Percentiles rank a stretch among this genome's conserved stretches.
Evolutionary conservation across 2,113 vertebrate genomes (phyloP).

Genomic region (Cyprinodon brontotheroides): DNA sequence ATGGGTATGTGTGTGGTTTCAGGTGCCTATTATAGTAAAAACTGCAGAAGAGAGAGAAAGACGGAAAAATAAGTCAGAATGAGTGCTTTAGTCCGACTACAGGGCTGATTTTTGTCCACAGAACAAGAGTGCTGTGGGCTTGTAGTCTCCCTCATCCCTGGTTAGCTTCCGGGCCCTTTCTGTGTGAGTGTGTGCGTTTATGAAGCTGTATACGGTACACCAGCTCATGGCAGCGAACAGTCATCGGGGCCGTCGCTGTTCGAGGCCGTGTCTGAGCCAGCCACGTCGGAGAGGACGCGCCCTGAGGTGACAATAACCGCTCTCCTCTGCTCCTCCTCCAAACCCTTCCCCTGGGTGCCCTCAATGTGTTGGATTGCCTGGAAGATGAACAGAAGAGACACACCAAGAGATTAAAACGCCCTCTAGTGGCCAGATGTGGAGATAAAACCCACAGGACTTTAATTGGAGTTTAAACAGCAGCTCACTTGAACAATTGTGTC

Average conservation of each 20-base stretch:
- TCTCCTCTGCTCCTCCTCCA: conserved; percentile 89
- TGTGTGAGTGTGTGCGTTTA: conserved; percentile 35
- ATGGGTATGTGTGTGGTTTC: conserved; percentile 37
- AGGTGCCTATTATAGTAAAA: conserved; percentile 47
- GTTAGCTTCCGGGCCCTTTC: conserved; percentile 33
- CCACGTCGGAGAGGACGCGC: conserved; percentile 79
- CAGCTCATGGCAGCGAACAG: conserved; percentile 87
- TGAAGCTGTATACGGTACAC: conserved; percentile 18
- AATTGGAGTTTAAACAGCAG: not conserved
- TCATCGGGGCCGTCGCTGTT: conserved; percentile 90
- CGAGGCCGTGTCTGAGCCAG: conserved; percentile 89
- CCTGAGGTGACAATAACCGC: conserved; percentile 90
- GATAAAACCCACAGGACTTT: not conserved
- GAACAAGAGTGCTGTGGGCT: conserved; percentile 48
- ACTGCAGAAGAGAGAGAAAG: conserved; percentile 30
- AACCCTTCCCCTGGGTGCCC: conserved; percentile 89
- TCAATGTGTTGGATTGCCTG: conserved; percentile 99
- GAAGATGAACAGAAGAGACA: not conserved
- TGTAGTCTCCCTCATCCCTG: conserved; percentile 62
- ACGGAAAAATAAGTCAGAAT: conserved; percentile 10
- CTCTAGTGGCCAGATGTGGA: conserved; percentile 38
- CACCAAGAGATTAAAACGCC: conserved; percentile 28
- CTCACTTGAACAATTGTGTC: conserved; percentile 98
- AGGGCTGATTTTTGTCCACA: conserved; percentile 54
- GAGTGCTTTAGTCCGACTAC: conserved; percentile 64